These are phyloP conservation scores for Neogale vison DNA, from an alignment of 2,113 vertebrate genomes.

Conservation along the genomic window DNA sequence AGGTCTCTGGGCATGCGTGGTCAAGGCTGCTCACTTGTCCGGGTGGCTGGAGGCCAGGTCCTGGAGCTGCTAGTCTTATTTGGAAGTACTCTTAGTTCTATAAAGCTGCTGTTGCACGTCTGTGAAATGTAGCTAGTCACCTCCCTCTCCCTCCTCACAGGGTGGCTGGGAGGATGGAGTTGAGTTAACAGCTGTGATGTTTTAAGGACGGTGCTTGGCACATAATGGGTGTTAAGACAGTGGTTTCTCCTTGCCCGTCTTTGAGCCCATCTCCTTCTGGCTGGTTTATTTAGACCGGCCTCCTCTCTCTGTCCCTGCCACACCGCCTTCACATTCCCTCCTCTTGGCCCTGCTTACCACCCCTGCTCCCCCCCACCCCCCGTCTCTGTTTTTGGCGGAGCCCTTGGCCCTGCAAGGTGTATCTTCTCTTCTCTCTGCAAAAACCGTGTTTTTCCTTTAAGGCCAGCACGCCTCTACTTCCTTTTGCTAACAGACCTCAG, in stretches of 20 bases:
- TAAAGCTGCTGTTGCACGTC: background rate
- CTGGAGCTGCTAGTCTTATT: background rate
- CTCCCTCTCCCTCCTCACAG: background rate
- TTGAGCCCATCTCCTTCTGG: background rate
- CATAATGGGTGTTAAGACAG: background rate
- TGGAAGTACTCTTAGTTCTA: background rate
- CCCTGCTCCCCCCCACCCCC: background rate
- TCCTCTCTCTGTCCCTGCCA: background rate
- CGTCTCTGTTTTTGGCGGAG: background rate
- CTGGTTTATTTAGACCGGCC: background rate
- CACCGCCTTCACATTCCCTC: background rate
- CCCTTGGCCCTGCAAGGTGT: background rate
- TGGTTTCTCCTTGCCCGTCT: background rate
- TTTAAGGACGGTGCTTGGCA: background rate
- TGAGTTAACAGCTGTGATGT: background rate
- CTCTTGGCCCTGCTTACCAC: background rate
- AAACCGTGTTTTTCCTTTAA: background rate
- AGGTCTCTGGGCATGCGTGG: accelerated
- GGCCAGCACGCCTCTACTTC: background rate
- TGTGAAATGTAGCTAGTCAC: background rate
- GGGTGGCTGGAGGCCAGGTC: background rate
- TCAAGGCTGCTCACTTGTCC: background rate
- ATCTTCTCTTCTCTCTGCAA: background rate
- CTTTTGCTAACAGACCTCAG: background rate
- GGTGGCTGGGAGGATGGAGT: background rate